These are phyloP conservation scores for Deilephila elpenor DNA, from an alignment of 2,888 invertebrate species.

Conservation along the genomic window DNA sequence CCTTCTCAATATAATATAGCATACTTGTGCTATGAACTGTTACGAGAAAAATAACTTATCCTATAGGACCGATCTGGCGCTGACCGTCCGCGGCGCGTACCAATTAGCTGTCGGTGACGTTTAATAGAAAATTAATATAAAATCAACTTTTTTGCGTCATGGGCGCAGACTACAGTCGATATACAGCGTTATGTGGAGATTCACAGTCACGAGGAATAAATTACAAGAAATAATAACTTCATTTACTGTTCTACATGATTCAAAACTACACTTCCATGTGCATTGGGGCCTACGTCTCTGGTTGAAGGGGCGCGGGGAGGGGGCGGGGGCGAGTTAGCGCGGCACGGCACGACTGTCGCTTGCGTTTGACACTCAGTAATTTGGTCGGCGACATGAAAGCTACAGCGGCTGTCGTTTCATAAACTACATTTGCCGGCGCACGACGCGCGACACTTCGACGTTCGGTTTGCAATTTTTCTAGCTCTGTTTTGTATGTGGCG, in stretches of 20 bases:
- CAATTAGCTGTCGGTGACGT: too few species aligned
- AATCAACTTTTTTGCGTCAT: too few species aligned
- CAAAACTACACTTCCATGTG: not conserved
- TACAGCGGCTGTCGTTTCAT: not conserved
- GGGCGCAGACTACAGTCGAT: too few species aligned
- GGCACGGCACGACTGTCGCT: not conserved
- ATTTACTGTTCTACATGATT: not conserved
- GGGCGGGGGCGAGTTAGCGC: not conserved
- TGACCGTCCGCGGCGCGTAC: too few species aligned
- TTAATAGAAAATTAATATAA: too few species aligned
- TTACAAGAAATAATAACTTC: too few species aligned
- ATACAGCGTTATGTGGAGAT: too few species aligned
- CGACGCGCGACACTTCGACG: not conserved
- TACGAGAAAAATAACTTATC: too few species aligned
- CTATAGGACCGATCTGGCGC: too few species aligned
- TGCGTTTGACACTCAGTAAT: constrained; percentile 1
- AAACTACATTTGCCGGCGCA: not conserved
- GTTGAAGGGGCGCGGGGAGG: not conserved
- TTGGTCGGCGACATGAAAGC: not conserved
- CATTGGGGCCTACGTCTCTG: not conserved
- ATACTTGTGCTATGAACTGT: too few species aligned
- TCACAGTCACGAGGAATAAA: too few species aligned
- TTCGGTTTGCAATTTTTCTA: not conserved
- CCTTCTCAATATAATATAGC: too few species aligned
- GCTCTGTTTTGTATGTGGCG: not conserved